Evolutionary conservation across 2,113 vertebrate genomes (phyloP).

Genomic region (Nibea coibor): DNA sequence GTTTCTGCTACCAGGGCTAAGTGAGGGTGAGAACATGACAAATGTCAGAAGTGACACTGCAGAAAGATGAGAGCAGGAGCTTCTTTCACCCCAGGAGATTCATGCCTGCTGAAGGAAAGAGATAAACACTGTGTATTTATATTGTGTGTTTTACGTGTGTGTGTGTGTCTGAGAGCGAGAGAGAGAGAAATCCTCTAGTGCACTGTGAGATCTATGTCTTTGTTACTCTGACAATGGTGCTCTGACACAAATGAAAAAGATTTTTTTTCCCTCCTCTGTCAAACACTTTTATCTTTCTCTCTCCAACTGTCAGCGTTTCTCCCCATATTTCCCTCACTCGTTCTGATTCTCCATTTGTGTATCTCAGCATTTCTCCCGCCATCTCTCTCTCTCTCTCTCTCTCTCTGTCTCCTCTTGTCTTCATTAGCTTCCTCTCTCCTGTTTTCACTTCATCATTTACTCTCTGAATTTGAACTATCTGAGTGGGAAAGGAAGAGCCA

Average conservation of each 20-base stretch:
- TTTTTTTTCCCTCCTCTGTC: conserved; percentile 55
- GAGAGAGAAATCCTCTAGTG: conserved; percentile 68
- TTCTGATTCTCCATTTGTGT: conserved; percentile 66
- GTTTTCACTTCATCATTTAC: conserved; percentile 67
- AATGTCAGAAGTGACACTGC: conserved; percentile 70
- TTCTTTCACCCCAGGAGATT: conserved; percentile 66
- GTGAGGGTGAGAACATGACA: conserved; percentile 67
- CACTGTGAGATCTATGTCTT: conserved; percentile 69
- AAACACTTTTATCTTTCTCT: conserved; percentile 74
- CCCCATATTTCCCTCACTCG: conserved; percentile 39
- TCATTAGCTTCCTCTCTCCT: conserved; percentile 67
- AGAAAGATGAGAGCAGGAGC: conserved; percentile 70
- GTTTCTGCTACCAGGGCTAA: conserved; percentile 42
- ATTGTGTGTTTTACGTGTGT: conserved; percentile 47
- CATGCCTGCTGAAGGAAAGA: conserved; percentile 65
- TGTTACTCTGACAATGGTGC: conserved; percentile 75
- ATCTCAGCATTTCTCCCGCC: conserved; percentile 63
- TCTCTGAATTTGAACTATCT: conserved; percentile 47
- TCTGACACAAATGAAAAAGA: conserved; percentile 74
- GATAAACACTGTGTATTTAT: conserved; percentile 72
- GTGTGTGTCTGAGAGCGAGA: conserved; percentile 43
- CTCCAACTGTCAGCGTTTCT: conserved; percentile 74
- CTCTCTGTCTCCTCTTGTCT: conserved; percentile 56
- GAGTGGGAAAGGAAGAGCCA: conserved; percentile 18
- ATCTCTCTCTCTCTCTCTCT: conserved; percentile 35